These are phyloP conservation scores for Aphelinus atriplicis DNA, from an alignment of 1,140 invertebrate genomes.

Conservation along the genomic window DNA sequence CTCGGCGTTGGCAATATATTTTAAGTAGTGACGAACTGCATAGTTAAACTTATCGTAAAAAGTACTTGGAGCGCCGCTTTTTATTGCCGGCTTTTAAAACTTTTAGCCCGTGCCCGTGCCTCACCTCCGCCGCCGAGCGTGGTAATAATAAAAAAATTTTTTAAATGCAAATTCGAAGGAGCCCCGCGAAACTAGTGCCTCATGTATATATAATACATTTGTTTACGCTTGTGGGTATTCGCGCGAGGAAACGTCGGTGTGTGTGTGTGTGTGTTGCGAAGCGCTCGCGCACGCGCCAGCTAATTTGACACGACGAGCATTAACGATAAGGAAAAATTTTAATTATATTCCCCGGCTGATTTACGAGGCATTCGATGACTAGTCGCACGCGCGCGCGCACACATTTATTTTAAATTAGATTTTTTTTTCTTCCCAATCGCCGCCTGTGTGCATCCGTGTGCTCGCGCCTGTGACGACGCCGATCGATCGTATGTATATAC, in stretches of 20 bases:
- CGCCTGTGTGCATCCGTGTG: constrained; percentile 2
- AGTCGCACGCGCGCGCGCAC: background rate
- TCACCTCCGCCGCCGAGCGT: background rate
- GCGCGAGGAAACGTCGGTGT: background rate
- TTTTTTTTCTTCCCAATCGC: background rate
- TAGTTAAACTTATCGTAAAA: constrained; percentile 44
- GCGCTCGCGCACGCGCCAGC: constrained; percentile 12
- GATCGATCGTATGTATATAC: background rate
- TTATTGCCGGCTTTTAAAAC: constrained; percentile 42
- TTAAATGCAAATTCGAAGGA: constrained; percentile 39
- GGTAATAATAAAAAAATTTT: constrained; percentile 39
- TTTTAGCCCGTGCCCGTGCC: constrained; percentile 32
- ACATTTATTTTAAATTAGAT: constrained; percentile 16
- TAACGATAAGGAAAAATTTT: constrained; percentile 33
- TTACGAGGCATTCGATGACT: constrained; percentile 33
- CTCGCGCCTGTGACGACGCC: constrained; percentile 6
- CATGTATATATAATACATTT: no score
- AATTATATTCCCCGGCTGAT: constrained; percentile 33
- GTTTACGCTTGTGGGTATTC: no score
- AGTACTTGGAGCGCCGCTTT: constrained; percentile 38
- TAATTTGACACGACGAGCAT: constrained; percentile 32
- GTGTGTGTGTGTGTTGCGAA: background rate
- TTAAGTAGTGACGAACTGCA: constrained; percentile 44
- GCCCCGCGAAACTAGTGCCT: background rate
- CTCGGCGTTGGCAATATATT: constrained; percentile 36